Conservation (phyloP, 2,797 vertebrate genomes). For the Acanthurus leucopareius region DNA sequence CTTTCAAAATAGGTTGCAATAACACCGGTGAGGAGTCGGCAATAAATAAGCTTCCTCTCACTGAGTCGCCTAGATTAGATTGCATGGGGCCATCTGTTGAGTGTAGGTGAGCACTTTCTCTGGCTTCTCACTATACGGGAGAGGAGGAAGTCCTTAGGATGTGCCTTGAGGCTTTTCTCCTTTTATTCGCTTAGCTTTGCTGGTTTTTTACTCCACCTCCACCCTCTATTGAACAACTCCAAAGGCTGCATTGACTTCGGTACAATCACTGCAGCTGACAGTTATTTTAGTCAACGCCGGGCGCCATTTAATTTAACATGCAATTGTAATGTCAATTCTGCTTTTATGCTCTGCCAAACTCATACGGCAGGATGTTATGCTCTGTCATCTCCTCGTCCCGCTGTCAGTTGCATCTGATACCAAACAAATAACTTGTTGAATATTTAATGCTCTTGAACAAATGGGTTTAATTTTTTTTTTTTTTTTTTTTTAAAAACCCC, state of each 20-base stretch:
- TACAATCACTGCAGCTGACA: constrained; percentile 62
- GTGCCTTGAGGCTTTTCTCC: constrained; percentile 70
- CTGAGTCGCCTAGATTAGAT: constrained; percentile 78
- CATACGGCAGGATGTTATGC: constrained; percentile 41
- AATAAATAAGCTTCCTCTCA: constrained; percentile 80
- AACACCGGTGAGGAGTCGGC: constrained; percentile 74
- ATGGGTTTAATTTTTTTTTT: background rate
- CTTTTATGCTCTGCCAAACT: constrained; percentile 67
- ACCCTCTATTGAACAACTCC: constrained; percentile 66
- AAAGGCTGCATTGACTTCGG: constrained; percentile 50
- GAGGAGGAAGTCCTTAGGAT: constrained; percentile 76
- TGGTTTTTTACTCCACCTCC: constrained; percentile 59
- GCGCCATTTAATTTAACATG: constrained; percentile 58
- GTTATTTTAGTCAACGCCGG: constrained; percentile 46
- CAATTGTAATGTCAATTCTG: constrained; percentile 53
- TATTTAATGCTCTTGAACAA: constrained; percentile 42
- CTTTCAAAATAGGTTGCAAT: constrained; percentile 77
- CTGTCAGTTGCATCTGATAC: constrained; percentile 19
- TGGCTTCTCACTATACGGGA: constrained; percentile 68
- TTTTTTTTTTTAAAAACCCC: constrained; percentile 25
- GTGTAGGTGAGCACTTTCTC: constrained; percentile 73
- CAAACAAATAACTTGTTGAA: constrained; percentile 63
- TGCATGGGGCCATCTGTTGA: constrained; percentile 81
- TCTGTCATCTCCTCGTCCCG: constrained; percentile 39
- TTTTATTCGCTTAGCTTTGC: constrained; percentile 52